phyloP scores from a whole-genome alignment of 1,140 invertebrate species.

The Caligus rogercresseyi region DNA sequence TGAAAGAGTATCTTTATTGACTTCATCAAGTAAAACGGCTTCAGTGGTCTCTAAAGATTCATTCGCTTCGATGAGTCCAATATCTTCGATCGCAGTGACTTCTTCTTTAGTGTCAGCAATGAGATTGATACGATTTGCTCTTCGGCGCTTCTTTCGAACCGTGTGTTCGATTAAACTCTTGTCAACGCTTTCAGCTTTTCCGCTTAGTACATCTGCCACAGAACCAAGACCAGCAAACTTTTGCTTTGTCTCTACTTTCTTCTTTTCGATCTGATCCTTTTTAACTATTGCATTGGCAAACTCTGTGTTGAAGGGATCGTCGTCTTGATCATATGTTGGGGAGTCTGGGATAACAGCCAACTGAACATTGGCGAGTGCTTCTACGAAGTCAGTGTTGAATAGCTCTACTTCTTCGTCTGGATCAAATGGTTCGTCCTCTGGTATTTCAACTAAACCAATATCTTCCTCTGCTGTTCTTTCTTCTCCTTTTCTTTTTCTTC shows the following conservation, averaged over 20 bases:
- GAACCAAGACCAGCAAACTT: constrained; percentile 14
- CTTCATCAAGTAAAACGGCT: neutral
- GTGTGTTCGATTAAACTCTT: constrained; percentile 14
- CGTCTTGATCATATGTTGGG: constrained; percentile 7
- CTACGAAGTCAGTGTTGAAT: constrained; percentile 18
- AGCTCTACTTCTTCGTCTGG: constrained; percentile 16
- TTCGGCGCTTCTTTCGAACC: constrained; percentile 7
- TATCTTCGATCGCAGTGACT: constrained; percentile 16
- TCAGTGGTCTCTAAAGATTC: neutral
- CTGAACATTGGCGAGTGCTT: constrained; percentile 12
- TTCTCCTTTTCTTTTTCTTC: constrained; percentile 5
- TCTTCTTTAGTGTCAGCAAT: constrained; percentile 14
- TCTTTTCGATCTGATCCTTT: constrained; percentile 12
- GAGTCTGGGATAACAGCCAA: constrained; percentile 14
- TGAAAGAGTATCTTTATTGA: neutral
- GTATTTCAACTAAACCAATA: neutral
- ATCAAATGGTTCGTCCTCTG: constrained; percentile 8
- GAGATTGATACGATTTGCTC: constrained; percentile 19
- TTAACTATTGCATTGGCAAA: constrained; percentile 12
- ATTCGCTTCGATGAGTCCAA: constrained; percentile 1
- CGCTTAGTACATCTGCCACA: constrained; percentile 14
- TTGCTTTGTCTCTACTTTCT: constrained; percentile 3
- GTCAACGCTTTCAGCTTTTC: constrained; percentile 19
- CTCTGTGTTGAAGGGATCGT: constrained; percentile 16
- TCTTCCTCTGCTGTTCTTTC: constrained; percentile 6